Base-by-base conservation (phyloP, 2,888 invertebrate genomes). In the Isotomurus palustris region DNA sequence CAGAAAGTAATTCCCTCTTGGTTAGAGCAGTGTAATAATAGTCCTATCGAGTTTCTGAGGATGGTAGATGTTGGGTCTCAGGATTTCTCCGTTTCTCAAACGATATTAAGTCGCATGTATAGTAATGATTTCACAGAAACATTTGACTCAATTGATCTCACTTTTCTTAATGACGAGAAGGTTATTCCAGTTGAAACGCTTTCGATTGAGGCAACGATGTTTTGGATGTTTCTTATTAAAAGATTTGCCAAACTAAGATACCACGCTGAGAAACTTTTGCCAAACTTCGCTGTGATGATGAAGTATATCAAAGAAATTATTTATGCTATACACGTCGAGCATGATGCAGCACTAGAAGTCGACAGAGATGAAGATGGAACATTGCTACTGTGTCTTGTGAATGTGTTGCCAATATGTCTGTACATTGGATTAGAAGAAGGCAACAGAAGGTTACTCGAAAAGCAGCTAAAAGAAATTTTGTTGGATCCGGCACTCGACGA, bases 401-500 rank as follows among this genome's bases (percentile, higher is more conserved):
- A 57, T 21, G 22, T 54, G 14, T 32, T 61, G 17, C 38, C 51
- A 2, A 53, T 57, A 24, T 32, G 48, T 12, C 36, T 21, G 17
- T 22, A 27, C 17, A 53, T 53, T 47, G 32, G 50, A 2, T 51
- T 51, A 32, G 60, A 61, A 41, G 60, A 61, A 35, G 40, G 45
- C 8, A 51, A 36, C 32, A 51, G 52, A n/a, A 19, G 54, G 1
- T 12, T 25, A 4, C 45, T 57, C 27, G 48, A 51, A 35, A 17
- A 38, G n/a, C 1, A 48, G 2, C 14, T 61, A 17, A 28, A 35
- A 41, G 21, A 47, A 3, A 61, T 61, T 5, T 38, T 61, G 22
- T 36, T 51, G 5, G 54, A 61, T 28, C 47, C 40, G 2, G 36
- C 57, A 17, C 43, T 61, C 24, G 60, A 61, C 24, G 60, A 61